Evolutionary conservation across 2,888 invertebrate genomes (phyloP), one percentile per base, ranked within the genome.

Genomic region (Pyrochroa serraticornis): DNA sequence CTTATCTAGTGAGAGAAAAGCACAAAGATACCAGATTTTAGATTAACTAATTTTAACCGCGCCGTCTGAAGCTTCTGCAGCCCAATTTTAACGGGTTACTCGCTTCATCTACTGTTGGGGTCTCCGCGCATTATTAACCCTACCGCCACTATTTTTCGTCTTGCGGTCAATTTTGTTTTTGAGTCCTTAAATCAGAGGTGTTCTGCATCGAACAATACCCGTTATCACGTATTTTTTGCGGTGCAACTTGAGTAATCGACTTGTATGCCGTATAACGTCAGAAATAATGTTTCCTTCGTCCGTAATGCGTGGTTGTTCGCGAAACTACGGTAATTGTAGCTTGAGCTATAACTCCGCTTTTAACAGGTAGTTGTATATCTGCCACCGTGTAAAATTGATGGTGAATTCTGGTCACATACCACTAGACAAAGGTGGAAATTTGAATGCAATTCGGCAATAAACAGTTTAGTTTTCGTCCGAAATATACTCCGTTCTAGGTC

Each of bases 101-200:
- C 56, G 63, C 58, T 39, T 63, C 50, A 60, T 54, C 55, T 34
- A 51, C 14, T 49, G 48, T 62, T 44, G 51, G 54, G 62, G 51
- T 65, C 62, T 66, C 64, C 54, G 9, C 35, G 41, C 9, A 8
- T 37, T 48, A 8, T 14, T 37, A 13, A n/a, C 35, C 14, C 7
- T 34, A 31, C 36, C 32, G 22, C 3, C 22, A 3, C 5, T 22
- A 22, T 22, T 22, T 22, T 22, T 22, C 7, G 8, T 34, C 34
- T 7, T 7, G 34, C 34, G 34, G n/a, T 36, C 3, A 36, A 36
- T n/a, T 35, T 35, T 9, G 2, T 6, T 9, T 35, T 35, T 35
- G 10, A 35, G 10, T 35, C n/a, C 2, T n/a, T 6, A 35, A 35
- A 6, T 6, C 36, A 3, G 6, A n/a, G 2, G 10, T 35, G n/a